A percentile compares a stretch with the other conserved stretches of the same genome.
Conservation (phyloP, 1,140 invertebrate genomes). For the Varroa destructor region DNA sequence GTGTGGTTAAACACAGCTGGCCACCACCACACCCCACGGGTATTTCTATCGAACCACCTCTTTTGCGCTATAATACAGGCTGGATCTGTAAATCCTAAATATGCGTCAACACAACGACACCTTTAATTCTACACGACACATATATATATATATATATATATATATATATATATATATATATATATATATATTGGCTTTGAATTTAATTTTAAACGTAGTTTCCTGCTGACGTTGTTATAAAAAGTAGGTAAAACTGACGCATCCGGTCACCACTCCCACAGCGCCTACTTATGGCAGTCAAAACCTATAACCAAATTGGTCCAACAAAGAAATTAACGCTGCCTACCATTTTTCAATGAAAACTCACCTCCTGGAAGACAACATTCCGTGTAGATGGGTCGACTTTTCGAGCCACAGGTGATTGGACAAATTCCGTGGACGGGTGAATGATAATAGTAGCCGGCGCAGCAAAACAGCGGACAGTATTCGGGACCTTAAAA, state of each 20-base stretch:
- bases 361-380: constrained; percentile 14
- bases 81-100: neutral
- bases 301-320: neutral
- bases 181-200: neutral
- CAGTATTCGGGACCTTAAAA: constrained; percentile 21
- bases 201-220: neutral
- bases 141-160: neutral
- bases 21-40: constrained; percentile 11
- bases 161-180: neutral
- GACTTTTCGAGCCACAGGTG: constrained; percentile 6
- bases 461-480: constrained; percentile 11
- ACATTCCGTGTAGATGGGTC: constrained; percentile 2
- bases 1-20: neutral
- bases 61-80: neutral
- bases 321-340: neutral
- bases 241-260: neutral
- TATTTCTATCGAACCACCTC: constrained; percentile 6
- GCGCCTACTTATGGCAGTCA: too few relatives aligned
- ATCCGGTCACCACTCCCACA: neutral
- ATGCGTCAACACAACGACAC: neutral
- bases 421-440: constrained; percentile 16
- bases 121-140: neutral
- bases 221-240: neutral
- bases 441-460: constrained; percentile 16
- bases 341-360: neutral